These are phyloP conservation scores for Andrena flavipes DNA, from an alignment of 2,888 invertebrate genomes.

Conservation along the genomic window DNA sequence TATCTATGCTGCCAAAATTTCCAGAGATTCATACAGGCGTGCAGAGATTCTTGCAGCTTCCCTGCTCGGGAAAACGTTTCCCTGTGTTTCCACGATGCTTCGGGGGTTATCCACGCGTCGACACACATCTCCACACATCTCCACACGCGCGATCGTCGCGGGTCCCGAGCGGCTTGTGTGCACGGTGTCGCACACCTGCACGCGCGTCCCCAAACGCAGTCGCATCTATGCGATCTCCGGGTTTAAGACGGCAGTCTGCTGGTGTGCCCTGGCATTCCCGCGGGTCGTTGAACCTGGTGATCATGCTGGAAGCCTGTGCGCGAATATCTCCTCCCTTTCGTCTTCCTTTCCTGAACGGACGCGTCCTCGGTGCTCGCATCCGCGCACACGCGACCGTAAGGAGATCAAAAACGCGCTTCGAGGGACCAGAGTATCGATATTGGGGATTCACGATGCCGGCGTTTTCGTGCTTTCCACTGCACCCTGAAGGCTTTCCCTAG, in stretches of 20 bases:
- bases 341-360: constrained; percentile 63
- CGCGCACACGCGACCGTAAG: constrained; percentile 20
- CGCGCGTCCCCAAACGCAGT: constrained; percentile 37
- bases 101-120: constrained; percentile 23
- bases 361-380: constrained; percentile 35
- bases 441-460: constrained; percentile 13
- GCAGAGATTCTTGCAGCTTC: not conserved
- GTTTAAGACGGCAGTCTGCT: constrained; percentile 72
- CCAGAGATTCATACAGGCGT: not conserved
- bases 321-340: constrained; percentile 64
- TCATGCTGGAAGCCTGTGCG: constrained; percentile 62
- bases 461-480: not conserved
- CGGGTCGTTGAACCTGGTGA: constrained; percentile 72
- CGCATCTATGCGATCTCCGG: constrained; percentile 66
- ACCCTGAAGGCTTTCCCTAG: not conserved
- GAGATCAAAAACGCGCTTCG: constrained; percentile 36
- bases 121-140: constrained; percentile 31
- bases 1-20: not conserved
- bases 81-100: constrained; percentile 24
- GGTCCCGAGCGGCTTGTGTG: constrained; percentile 12
- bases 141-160: constrained; percentile 26
- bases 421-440: constrained; percentile 7
- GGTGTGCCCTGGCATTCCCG: constrained; percentile 72
- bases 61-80: not conserved
- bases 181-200: constrained; percentile 32